Percentiles rank a stretch among this genome's conserved stretches.
phyloP scores from a whole-genome alignment of 2,888 invertebrate genomes.

The Cosmopolites sordidus region DNA sequence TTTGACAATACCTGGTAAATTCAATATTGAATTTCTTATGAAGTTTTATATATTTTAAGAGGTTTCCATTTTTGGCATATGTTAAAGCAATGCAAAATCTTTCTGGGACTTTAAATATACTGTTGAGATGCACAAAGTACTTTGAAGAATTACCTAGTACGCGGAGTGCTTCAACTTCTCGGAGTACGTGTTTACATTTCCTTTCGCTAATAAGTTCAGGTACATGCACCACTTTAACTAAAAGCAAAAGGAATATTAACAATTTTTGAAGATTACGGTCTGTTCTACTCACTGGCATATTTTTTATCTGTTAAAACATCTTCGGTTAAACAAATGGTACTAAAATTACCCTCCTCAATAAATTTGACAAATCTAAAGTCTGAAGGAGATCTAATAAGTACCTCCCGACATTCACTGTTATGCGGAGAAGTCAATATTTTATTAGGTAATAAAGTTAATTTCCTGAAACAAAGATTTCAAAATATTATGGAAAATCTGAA shows the following conservation, averaged over 20 bases:
- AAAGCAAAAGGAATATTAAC: conserved; percentile 35
- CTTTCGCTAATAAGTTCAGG: conserved; percentile 87
- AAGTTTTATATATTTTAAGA: conserved; percentile 86
- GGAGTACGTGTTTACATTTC: conserved; percentile 86
- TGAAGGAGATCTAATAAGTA: conserved; percentile 67
- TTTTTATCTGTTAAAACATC: conserved; percentile 85
- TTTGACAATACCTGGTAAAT: conserved; percentile 67
- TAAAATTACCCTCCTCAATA: conserved; percentile 96
- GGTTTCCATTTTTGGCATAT: conserved; percentile 92
- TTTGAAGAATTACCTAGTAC: conserved; percentile 65
- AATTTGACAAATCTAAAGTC: conserved; percentile 94
- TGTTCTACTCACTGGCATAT: conserved; percentile 87
- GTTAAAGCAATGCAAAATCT: conserved; percentile 93
- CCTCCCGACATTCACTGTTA: conserved; percentile 41
- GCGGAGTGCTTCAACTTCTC: conserved; percentile 92
- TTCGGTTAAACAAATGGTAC: conserved; percentile 89
- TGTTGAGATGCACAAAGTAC: conserved; percentile 90
- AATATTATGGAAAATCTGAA: too few species aligned
- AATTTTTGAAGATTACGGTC: neutral
- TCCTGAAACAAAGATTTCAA: too few species aligned
- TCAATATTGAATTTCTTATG: conserved; percentile 85
- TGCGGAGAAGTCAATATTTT: conserved; percentile 43
- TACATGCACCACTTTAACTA: conserved; percentile 98
- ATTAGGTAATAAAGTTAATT: too few species aligned
- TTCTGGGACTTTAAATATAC: conserved; percentile 93